phyloP scores from a whole-genome alignment of 2,888 invertebrate genomes.

The Diachrysia chrysitis region DNA sequence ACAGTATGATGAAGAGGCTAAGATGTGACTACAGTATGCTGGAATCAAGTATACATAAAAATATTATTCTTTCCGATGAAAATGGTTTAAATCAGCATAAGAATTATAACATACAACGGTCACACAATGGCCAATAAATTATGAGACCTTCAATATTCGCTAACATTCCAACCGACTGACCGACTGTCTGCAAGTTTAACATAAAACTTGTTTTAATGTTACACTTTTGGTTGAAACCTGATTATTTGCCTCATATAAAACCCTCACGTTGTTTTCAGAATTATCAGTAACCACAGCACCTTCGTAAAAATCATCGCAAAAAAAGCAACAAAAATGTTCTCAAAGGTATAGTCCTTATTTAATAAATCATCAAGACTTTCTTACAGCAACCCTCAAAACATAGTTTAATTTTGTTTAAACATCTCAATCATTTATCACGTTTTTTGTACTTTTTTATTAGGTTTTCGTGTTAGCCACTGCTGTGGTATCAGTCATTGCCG shows the following conservation, averaged over 20 bases:
- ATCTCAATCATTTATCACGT: neutral
- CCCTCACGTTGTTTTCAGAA: neutral
- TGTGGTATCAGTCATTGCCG: neutral
- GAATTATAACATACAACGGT: neutral
- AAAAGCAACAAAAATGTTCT: neutral
- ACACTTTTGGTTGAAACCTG: neutral
- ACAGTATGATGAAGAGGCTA: no score
- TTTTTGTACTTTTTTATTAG: neutral
- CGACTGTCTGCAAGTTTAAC: neutral
- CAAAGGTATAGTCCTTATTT: neutral
- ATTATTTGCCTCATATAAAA: neutral
- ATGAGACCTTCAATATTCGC: neutral
- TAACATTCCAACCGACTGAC: neutral
- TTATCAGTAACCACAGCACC: neutral
- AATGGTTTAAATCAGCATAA: neutral
- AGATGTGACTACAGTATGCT: no score
- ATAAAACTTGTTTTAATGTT: conserved; percentile 5
- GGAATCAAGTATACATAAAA: no score
- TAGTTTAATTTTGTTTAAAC: no score
- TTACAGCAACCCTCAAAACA: no score
- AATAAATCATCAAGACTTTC: neutral
- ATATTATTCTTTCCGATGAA: no score
- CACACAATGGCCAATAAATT: neutral
- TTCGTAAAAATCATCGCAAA: neutral
- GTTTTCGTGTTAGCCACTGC: neutral